phyloP scores from a whole-genome alignment of 2,113 vertebrate species.

The Crotalus viridis region DNA sequence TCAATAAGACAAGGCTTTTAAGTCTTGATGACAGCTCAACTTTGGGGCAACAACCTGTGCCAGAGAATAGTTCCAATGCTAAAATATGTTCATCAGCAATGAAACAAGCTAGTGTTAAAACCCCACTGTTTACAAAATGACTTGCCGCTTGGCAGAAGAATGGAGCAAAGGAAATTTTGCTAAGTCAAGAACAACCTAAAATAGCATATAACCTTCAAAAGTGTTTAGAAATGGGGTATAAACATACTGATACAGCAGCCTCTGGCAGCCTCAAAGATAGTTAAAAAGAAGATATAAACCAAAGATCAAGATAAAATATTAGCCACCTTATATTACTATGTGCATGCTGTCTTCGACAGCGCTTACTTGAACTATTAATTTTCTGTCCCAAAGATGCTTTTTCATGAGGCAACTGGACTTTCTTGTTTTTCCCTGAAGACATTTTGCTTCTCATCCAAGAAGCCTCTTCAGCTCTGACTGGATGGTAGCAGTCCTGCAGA shows the following conservation, averaged over 20 bases:
- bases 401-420: too few relatives aligned
- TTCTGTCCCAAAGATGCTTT: background rate
- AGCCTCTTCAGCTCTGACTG: too few relatives aligned
- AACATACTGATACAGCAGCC: background rate
- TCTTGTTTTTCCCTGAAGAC: too few relatives aligned
- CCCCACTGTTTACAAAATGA: background rate
- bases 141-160: background rate
- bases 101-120: background rate
- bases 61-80: background rate
- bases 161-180: background rate
- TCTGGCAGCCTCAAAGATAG: background rate
- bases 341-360: background rate
- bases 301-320: background rate
- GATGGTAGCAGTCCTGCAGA: too few relatives aligned
- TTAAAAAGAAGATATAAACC: background rate
- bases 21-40: background rate
- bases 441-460: too few relatives aligned
- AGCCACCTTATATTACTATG: background rate
- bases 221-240: background rate
- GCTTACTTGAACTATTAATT: background rate
- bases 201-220: background rate
- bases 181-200: constrained; percentile 2
- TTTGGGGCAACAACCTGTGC: background rate
- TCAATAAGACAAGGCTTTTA: background rate
- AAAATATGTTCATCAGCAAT: background rate